Base-by-base conservation (phyloP, 2,888 invertebrate species). In the Nebria brevicollis region DNA sequence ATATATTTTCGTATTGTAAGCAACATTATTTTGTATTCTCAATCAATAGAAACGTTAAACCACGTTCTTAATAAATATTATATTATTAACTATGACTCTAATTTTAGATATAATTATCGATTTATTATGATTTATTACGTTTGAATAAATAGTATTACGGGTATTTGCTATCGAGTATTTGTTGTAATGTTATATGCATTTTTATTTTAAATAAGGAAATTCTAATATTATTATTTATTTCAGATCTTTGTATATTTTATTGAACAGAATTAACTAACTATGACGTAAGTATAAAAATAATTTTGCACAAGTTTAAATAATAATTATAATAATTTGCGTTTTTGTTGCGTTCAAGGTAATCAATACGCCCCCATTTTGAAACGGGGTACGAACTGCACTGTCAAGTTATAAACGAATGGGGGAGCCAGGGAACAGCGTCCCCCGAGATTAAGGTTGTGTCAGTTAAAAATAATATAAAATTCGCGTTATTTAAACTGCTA, bases 371-470 rank as follows among this genome's bases (percentile, higher is more conserved):
- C 72, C 74, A 74, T 72, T 74, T 74, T 75, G 75, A 73, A 72
- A 78, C 54, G 77, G 77, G 74, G 77, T 74, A 78, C 82, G 75
- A 26, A 70, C 70, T 70, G 34, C 70, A 34, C 70, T 70, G 68
- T 20, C 65, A 77, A 68, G 70, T 74, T 54, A 77, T 43, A 77
- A 77, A 66, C 70, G 70, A 43, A 54, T 68, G 70, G 72, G 68
- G 54, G 54, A 54, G 54, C 54, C 54, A 11, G 54, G 8, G 68
- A 72, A 72, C 70, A 43, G 77, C 70, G 72, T 43, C 72, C 72
- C 70, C 68, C 72, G 77, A 68, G 70, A 72, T 72, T 54, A 54
- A 54, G 72, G 65, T 77, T 70, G 70, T 70, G 25, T 70, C 25
- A 70, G 34, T 26, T 70, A 70, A 20, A 54, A 70, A 70, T 70